Evolutionary conservation across 2,888 invertebrate species (phyloP).

Genomic region (Xestia rhomboidea): DNA sequence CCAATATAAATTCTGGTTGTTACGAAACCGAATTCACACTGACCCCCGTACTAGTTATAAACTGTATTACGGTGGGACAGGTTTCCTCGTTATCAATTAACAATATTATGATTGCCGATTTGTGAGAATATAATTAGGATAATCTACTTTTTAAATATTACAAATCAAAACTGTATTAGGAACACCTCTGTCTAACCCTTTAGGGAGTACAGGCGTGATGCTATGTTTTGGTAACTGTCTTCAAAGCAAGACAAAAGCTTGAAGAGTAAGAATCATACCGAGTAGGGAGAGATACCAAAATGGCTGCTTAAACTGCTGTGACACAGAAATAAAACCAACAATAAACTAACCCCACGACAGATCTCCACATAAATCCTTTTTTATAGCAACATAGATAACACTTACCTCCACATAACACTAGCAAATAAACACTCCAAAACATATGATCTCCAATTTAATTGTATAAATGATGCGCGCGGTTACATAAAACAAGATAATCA

Average conservation of each 20-base stretch:
- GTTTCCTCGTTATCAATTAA: too few relatives aligned
- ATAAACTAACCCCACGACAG: background rate
- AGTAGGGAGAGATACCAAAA: background rate
- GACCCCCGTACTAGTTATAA: too few relatives aligned
- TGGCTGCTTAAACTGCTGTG: background rate
- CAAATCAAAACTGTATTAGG: too few relatives aligned
- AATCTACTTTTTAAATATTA: too few relatives aligned
- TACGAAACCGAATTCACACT: too few relatives aligned
- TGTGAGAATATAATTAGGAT: too few relatives aligned
- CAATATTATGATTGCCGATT: too few relatives aligned
- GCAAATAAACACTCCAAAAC: conserved; percentile 27
- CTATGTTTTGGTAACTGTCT: background rate
- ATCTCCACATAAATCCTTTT: conserved; percentile 12
- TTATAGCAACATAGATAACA: conserved; percentile 16
- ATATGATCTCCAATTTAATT: conserved; percentile 40
- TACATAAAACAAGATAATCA: conserved; percentile 58
- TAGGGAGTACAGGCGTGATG: too few relatives aligned
- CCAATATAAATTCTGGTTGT: too few relatives aligned
- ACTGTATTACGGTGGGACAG: too few relatives aligned
- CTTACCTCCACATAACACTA: conserved; percentile 18
- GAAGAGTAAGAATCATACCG: background rate
- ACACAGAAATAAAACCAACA: background rate
- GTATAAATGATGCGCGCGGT: conserved; percentile 50
- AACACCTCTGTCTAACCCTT: background rate
- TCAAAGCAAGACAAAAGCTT: background rate